A percentile compares a stretch with the other conserved stretches of the same genome.
These are phyloP conservation scores for Trochalopteron elliotii DNA, from an alignment of 2,113 vertebrate genomes.

Conservation along the genomic window DNA sequence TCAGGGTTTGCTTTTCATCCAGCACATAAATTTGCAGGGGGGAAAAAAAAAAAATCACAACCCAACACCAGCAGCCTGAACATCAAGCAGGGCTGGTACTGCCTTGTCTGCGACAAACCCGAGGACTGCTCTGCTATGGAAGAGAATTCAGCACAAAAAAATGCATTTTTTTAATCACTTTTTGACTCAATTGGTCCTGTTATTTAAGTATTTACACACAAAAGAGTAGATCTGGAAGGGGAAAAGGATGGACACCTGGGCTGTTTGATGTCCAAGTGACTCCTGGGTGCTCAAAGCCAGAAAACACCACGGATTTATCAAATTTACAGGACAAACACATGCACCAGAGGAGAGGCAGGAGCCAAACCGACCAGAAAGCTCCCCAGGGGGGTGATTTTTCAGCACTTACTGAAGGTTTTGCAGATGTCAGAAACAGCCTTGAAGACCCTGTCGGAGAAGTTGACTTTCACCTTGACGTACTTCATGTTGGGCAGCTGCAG, in stretches of 20 bases:
- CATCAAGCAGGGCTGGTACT: neutral
- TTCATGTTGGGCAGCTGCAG: slow-evolving; percentile 99
- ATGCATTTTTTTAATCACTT: rapidly evolving
- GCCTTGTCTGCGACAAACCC: rapidly evolving
- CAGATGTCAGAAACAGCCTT: slow-evolving; percentile 98
- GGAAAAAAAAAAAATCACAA: neutral
- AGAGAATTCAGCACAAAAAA: neutral
- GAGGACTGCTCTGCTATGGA: neutral
- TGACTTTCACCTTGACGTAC: slow-evolving; percentile 98
- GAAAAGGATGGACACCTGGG: neutral
- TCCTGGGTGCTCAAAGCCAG: neutral
- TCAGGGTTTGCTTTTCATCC: slow-evolving; percentile 6
- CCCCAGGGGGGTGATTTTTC: rapidly evolving
- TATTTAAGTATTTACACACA: neutral
- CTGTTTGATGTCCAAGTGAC: neutral
- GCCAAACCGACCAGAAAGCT: neutral
- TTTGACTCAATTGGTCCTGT: rapidly evolving
- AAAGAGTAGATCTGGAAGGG: neutral
- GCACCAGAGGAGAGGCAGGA: neutral
- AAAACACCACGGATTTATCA: neutral
- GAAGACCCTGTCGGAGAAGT: slow-evolving; percentile 98
- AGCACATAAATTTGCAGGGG: neutral
- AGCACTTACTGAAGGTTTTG: slow-evolving; percentile 94
- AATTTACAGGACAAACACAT: neutral
- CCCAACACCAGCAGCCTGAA: neutral